Percentiles rank a stretch among this genome's conserved stretches.
Conservation (phyloP, 2,888 invertebrate genomes). For the Linnaemya vulpina region DNA sequence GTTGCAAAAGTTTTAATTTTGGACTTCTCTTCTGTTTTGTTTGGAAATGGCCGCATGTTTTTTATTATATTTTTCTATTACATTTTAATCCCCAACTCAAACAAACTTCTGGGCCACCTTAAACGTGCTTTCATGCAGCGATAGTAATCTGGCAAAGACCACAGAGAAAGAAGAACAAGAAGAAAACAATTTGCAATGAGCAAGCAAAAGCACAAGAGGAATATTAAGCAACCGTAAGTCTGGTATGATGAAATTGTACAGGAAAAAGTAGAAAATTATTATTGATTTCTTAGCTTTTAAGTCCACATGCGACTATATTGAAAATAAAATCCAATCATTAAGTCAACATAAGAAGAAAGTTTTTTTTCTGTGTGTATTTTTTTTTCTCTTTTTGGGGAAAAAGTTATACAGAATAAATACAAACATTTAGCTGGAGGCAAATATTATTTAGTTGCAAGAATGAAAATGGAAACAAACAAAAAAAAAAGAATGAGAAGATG, state of each 20-base stretch:
- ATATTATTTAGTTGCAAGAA: constrained; percentile 12
- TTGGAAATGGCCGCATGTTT: not conserved
- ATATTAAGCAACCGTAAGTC: constrained; percentile 3
- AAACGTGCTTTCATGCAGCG: constrained; percentile 61
- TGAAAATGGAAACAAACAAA: not conserved
- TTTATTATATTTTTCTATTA: not conserved
- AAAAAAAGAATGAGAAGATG: not conserved
- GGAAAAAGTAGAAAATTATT: not conserved
- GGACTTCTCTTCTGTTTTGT: not conserved
- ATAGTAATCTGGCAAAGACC: constrained; percentile 45
- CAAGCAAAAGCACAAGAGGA: not conserved
- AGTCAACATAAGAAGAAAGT: constrained; percentile 49
- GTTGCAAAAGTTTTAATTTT: not conserved
- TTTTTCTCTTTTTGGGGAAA: constrained; percentile 1
- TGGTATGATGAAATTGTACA: not conserved
- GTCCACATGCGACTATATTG: constrained; percentile 32
- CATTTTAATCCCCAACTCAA: not conserved
- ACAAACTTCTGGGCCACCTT: not conserved
- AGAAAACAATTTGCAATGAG: not conserved
- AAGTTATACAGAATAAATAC: constrained; percentile 15
- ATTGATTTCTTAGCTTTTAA: constrained; percentile 49
- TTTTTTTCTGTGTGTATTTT: too few species aligned
- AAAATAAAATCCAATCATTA: constrained; percentile 46
- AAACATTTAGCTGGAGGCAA: constrained; percentile 29
- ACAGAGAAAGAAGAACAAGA: not conserved